A percentile compares a stretch with the other conserved stretches of the same genome.
Evolutionary conservation across 2,113 vertebrate species (phyloP).

Genomic region (Anhinga rufa): DNA sequence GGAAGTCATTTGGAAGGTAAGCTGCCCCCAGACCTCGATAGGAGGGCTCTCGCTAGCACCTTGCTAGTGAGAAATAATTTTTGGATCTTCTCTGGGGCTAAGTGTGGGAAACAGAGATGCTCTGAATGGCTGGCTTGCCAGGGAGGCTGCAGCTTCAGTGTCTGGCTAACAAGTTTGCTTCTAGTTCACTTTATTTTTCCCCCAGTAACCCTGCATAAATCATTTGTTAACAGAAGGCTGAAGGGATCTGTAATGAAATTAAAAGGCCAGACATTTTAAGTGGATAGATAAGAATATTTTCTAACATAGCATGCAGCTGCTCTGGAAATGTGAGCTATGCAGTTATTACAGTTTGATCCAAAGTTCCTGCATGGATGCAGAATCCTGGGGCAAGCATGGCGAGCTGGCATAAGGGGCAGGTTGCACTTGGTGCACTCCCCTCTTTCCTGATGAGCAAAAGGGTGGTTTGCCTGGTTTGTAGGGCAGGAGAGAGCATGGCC

Average conservation of each 20-base stretch:
- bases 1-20: conserved; percentile 93
- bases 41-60: background rate
- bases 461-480: background rate
- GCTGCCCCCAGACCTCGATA: background rate
- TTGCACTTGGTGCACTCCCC: background rate
- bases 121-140: background rate
- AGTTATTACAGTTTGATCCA: background rate
- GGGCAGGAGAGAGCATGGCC: background rate
- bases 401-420: background rate
- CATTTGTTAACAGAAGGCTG: background rate
- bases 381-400: background rate
- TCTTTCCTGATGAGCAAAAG: background rate
- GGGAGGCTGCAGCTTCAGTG: background rate
- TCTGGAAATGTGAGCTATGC: background rate
- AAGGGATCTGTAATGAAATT: background rate
- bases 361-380: background rate
- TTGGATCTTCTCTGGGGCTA: background rate
- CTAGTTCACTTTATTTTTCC: background rate
- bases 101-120: background rate
- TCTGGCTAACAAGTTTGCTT: background rate
- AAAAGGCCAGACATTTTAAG: background rate
- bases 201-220: background rate
- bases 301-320: background rate
- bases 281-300: background rate
- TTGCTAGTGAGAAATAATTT: background rate